phyloP scores from a whole-genome alignment of 1,140 invertebrate genomes.

The Drosophila funebris region DNA sequence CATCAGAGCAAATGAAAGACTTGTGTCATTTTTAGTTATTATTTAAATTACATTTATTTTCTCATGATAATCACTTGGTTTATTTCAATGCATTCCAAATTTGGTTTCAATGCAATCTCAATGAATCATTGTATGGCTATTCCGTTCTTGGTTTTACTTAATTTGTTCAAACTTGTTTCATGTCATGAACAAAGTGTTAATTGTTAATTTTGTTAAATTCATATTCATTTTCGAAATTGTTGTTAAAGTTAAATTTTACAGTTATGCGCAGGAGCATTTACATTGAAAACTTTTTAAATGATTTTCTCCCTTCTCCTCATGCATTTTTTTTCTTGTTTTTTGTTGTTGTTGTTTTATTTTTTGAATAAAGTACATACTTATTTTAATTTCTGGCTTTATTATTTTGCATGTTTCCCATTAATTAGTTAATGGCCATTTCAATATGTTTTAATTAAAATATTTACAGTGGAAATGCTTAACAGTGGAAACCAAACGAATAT shows the following conservation, averaged over 20 bases:
- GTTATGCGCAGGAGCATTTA: conserved; percentile 64
- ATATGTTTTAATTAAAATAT: conserved; percentile 73
- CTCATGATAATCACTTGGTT: conserved; percentile 78
- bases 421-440: conserved; percentile 58
- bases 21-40: conserved; percentile 44
- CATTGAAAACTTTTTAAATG: conserved; percentile 68
- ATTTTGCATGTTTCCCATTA: conserved; percentile 53
- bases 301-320: conserved; percentile 20
- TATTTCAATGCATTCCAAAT: conserved; percentile 61
- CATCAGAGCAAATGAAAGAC: conserved; percentile 10
- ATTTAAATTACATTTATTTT: conserved; percentile 82
- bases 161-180: conserved; percentile 14
- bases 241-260: conserved; percentile 70
- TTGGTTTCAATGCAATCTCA: conserved; percentile 34
- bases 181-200: conserved; percentile 29
- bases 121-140: conserved; percentile 48
- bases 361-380: conserved; percentile 57
- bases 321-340: conserved; percentile 6
- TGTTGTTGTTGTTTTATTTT: conserved; percentile 19
- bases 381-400: conserved; percentile 41
- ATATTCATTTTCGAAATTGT: conserved; percentile 73
- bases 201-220: conserved; percentile 62
- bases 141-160: conserved; percentile 23
- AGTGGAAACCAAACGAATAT: conserved; percentile 61
- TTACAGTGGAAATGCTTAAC: conserved; percentile 76